These are phyloP conservation scores for Pandemis heparana DNA, from an alignment of 2,888 invertebrate species.

Conservation along the genomic window DNA sequence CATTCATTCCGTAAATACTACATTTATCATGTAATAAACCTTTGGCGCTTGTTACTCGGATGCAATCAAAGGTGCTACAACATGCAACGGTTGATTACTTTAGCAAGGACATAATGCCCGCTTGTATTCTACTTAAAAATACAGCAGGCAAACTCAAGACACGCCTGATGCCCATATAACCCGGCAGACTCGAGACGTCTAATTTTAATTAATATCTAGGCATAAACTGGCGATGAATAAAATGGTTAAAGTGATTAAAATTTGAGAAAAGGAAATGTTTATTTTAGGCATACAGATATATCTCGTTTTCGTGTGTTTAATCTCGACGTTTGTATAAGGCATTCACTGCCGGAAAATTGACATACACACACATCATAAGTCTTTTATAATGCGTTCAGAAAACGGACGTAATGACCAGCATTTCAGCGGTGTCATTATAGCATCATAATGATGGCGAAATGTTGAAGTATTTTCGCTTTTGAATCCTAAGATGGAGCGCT, in stretches of 20 bases:
- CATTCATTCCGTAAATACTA: neutral
- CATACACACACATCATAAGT: no score
- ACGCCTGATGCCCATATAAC: slow-evolving; percentile 22
- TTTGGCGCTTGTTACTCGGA: neutral
- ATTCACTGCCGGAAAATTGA: no score
- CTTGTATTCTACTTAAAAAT: slow-evolving; percentile 32
- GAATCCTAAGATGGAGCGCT: no score
- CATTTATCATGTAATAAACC: neutral
- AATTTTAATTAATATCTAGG: slow-evolving; percentile 43
- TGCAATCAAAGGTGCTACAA: slow-evolving; percentile 6
- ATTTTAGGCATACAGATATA: no score
- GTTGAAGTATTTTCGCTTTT: no score
- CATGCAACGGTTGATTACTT: slow-evolving; percentile 20
- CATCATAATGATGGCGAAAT: no score
- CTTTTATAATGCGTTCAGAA: no score
- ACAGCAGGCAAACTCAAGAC: slow-evolving; percentile 30
- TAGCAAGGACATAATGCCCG: slow-evolving; percentile 10
- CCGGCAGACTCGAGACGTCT: slow-evolving; percentile 33
- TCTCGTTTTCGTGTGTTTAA: no score
- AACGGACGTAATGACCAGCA: no score
- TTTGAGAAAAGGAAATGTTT: no score
- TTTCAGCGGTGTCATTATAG: no score
- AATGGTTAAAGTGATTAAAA: neutral
- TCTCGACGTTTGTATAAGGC: no score
- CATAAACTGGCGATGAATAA: slow-evolving; percentile 18